These are phyloP conservation scores for Paramormyrops kingsleyae DNA, from an alignment of 2,113 vertebrate genomes.

Conservation along the genomic window DNA sequence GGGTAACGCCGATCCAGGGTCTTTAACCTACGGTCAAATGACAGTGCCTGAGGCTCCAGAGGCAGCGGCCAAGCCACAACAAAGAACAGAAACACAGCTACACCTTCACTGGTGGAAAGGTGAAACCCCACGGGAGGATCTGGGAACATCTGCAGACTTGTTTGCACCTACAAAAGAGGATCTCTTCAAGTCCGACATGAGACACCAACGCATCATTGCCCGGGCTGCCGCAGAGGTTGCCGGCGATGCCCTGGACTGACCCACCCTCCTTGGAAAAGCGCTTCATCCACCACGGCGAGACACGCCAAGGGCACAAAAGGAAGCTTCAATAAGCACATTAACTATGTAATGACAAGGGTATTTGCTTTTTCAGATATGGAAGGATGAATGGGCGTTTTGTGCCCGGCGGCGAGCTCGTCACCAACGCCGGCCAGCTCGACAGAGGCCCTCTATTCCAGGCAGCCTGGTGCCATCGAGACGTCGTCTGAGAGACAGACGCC, in stretches of 20 bases:
- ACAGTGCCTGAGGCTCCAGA: neutral
- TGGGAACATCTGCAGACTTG: neutral
- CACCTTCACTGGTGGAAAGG: neutral
- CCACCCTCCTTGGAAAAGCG: neutral
- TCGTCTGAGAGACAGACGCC: slow-evolving; percentile 1
- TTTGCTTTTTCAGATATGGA: slow-evolving; percentile 18
- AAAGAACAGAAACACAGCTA: neutral
- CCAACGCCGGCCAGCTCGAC: neutral
- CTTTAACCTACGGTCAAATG: neutral
- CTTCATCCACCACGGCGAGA: neutral
- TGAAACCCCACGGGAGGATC: neutral
- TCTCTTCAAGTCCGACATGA: neutral
- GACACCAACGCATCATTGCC: neutral
- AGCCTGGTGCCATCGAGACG: slow-evolving; percentile 1
- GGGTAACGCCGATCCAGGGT: neutral
- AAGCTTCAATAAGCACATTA: slow-evolving; percentile 33
- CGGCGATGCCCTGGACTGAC: neutral
- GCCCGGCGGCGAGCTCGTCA: neutral
- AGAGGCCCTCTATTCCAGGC: slow-evolving; percentile 8
- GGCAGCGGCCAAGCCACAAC: neutral
- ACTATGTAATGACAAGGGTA: slow-evolving; percentile 32
- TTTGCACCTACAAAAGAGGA: neutral
- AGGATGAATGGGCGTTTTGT: slow-evolving; percentile 32
- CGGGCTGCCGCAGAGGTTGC: neutral
- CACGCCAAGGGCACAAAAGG: neutral